A percentile compares a stretch with the other conserved stretches of the same genome.
phyloP scores from a whole-genome alignment of 1,140 invertebrate species.

The Diachasma alloeum region DNA sequence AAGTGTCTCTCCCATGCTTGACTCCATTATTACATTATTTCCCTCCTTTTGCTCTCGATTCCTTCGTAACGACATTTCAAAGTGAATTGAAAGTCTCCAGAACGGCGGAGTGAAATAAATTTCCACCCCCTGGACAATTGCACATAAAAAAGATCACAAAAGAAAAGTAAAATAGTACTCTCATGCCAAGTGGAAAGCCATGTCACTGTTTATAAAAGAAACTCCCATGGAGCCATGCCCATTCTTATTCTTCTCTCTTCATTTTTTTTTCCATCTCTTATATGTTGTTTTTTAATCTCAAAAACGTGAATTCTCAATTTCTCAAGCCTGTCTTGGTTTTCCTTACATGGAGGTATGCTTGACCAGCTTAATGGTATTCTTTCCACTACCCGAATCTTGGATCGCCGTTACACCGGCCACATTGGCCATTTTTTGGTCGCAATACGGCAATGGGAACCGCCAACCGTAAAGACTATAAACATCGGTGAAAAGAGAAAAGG shows the following conservation, averaged over 20 bases:
- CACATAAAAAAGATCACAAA: conserved; percentile 13
- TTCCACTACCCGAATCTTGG: conserved; percentile 67
- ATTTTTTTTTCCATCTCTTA: conserved; percentile 4
- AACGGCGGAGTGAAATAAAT: conserved; percentile 20
- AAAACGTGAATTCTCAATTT: not conserved
- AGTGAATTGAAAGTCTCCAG: not conserved
- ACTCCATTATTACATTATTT: conserved; percentile 20
- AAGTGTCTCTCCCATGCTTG: conserved; percentile 28
- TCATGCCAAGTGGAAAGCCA: conserved; percentile 60
- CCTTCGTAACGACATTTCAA: not conserved
- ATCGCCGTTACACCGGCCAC: conserved; percentile 77
- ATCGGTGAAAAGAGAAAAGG: conserved; percentile 61
- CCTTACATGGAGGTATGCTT: conserved; percentile 66
- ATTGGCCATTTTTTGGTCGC: conserved; percentile 79
- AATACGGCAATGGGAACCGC: conserved; percentile 92
- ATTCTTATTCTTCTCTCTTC: conserved; percentile 54
- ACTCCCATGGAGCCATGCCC: conserved; percentile 54
- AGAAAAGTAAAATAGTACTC: conserved; percentile 33
- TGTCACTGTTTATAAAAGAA: conserved; percentile 46
- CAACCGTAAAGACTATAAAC: conserved; percentile 86
- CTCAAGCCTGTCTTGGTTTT: conserved; percentile 34
- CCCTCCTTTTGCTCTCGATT: not conserved
- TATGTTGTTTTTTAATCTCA: conserved; percentile 3
- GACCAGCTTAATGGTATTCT: conserved; percentile 66
- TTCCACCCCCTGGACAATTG: conserved; percentile 13